Conservation (phyloP, 2,888 invertebrate genomes). For the Pimpla rufipes region DNA sequence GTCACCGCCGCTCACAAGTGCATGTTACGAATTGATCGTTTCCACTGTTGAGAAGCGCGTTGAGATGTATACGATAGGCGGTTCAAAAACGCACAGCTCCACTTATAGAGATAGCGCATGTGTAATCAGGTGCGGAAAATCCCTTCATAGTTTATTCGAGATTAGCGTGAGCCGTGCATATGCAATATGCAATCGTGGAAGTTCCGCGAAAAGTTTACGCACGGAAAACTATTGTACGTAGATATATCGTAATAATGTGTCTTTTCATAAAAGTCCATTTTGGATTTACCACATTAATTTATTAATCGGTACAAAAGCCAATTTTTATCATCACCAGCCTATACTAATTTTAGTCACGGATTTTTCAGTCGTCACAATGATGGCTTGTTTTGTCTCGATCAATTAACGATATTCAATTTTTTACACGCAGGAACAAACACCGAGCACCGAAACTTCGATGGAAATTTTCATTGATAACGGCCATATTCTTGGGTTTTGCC, state of each 20-base stretch:
- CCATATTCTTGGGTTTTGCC: conserved; percentile 76
- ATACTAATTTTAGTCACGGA: too few species aligned
- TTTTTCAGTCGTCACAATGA: too few species aligned
- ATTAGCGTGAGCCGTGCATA: conserved; percentile 2
- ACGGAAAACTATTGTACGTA: not conserved
- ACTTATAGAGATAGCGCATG: not conserved
- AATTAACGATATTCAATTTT: conserved; percentile 49
- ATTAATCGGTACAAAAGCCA: too few species aligned
- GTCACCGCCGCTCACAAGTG: not conserved
- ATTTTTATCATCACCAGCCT: too few species aligned
- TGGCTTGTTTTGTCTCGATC: not conserved
- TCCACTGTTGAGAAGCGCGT: not conserved
- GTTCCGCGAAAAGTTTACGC: not conserved
- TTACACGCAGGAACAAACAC: conserved; percentile 73
- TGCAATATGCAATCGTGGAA: not conserved
- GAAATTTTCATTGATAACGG: conserved; percentile 78
- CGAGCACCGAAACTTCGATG: conserved; percentile 76
- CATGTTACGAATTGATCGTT: not conserved
- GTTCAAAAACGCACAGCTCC: not conserved
- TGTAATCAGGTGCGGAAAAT: conserved; percentile 16
- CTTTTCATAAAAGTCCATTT: too few species aligned
- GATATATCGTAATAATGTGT: not conserved
- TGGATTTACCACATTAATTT: too few species aligned
- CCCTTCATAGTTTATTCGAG: not conserved
- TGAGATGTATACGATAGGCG: not conserved